Base-by-base conservation (phyloP, 2,797 vertebrate species). In the Odontamblyopus lacepedii region DNA sequence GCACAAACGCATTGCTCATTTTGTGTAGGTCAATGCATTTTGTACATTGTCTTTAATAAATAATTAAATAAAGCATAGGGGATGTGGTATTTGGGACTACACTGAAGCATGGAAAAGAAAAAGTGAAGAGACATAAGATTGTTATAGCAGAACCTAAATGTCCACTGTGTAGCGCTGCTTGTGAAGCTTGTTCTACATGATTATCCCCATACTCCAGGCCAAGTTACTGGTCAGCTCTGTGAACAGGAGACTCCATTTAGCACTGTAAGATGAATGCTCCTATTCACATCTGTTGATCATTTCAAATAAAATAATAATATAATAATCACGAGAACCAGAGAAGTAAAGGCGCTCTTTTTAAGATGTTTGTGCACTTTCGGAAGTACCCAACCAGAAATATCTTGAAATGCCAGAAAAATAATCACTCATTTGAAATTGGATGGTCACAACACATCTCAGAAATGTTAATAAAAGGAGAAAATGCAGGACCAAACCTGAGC, bases 401-500 rank as follows among this genome's bases (percentile, higher is more conserved):
- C 11, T 48, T 15, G 44, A 48, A 48, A n/a, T 55, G 9, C 1
- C 11, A 12, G 55, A 9, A 57, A 57, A 57, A 26, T 12, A 57
- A 26, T 26, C 55, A 56, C 51, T 55, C 53, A 23, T 55, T 23
- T 55, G 19, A n/a, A 55, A n/a, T 12, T 57, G 55, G 23, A 57
- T 26, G 11, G 23, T 57, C 11, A 13, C 55, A 26, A 26, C 55
- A 57, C 9, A 26, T 60, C 29, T 62, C 29, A 62, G 11, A 59
- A 59, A 62, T 32, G 30, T 62, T 35, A 18, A 30, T 32, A n/a
- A 30, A 81, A 71, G 11, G 32, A 30, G 8, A 62, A 62, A n/a
- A 62, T 55, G 92, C 84, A 82, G 88, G 76, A 83, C 93, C 71
- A 81, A 91, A 87, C 89, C 91, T 68, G 70, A 73, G 69, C 92